Conservation (phyloP, 2,888 invertebrate genomes). For the Stenurella melanura region DNA sequence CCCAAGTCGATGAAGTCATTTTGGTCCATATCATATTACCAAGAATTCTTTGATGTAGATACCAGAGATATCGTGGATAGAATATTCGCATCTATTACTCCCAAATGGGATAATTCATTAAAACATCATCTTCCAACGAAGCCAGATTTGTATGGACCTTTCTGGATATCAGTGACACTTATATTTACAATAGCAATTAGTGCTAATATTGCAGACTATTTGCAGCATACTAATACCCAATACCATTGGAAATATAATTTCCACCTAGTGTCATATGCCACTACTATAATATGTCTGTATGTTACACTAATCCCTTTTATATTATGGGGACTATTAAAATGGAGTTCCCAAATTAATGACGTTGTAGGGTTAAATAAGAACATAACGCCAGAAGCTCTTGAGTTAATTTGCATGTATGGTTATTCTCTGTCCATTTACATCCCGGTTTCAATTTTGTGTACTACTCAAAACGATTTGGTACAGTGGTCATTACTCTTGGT, state of each 20-base stretch:
- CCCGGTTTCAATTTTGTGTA: constrained; percentile 94
- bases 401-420: constrained; percentile 95
- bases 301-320: constrained; percentile 89
- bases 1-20: constrained; percentile 71
- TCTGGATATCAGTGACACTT: constrained; percentile 96
- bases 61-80: constrained; percentile 90
- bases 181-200: constrained; percentile 96
- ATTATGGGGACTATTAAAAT: constrained; percentile 91
- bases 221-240: constrained; percentile 82
- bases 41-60: constrained; percentile 94
- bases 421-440: constrained; percentile 96
- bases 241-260: constrained; percentile 95
- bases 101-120: constrained; percentile 83
- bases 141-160: constrained; percentile 97
- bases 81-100: constrained; percentile 89
- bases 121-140: constrained; percentile 89
- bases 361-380: constrained; percentile 80
- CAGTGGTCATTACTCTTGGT: constrained; percentile 92
- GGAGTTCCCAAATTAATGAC: constrained; percentile 79
- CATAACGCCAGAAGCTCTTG: constrained; percentile 82
- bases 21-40: constrained; percentile 89
- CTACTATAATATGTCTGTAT: constrained; percentile 91
- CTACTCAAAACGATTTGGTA: constrained; percentile 86
- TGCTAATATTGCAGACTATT: constrained; percentile 94
- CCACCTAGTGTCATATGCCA: constrained; percentile 92